Base-by-base conservation (phyloP, 2,797 vertebrate species). In the Rallus crepitans region DNA sequence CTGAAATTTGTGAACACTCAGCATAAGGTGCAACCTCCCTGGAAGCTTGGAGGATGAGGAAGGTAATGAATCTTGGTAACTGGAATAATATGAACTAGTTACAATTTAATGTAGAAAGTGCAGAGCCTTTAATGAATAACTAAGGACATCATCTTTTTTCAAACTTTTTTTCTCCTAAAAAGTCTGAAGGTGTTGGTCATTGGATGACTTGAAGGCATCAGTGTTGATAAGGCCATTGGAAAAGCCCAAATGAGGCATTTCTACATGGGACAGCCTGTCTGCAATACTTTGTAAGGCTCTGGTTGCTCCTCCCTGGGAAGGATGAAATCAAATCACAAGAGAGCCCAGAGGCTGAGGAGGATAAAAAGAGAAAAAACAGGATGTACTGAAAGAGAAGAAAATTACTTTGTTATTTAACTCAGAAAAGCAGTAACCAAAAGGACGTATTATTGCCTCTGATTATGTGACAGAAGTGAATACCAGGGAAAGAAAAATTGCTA, bases 281-380 rank as follows among this genome's bases (percentile, higher is more conserved):
- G 11, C 35, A 50, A 27, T 8, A n/a, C 33, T 80, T 68, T 13
- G 19, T 15, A 28, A 73, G 15, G 17, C 15, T 71, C 47, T 18
- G 19, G 4, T 55, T 1, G 2, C 42, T 69, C 5, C 21, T n/a
- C 1, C 0, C 0, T 25, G 10, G 27, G 45, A 59, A 47, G 4
- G 9, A 53, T 14, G 23, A 33, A 84, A 63, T 56, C 30, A 64
- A 45, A 84, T 12, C n/a, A 75, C 37, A 57, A 17, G 13, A 53
- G 25, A 69, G 2, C 7, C 21, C n/a, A 24, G 50, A 47, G 50
- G 25, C 5, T 52, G 35, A 45, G 33, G 10, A 33, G 39, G 18
- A 82, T 23, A 28, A 14, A 8, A 55, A 50, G 15, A 73, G 6
- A 35, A 6, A n/a, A 78, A 78, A 66, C 12, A 64, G 15, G 2